phyloP scores from a whole-genome alignment of 1,140 invertebrate species.

The Drosophila sp. region DNA sequence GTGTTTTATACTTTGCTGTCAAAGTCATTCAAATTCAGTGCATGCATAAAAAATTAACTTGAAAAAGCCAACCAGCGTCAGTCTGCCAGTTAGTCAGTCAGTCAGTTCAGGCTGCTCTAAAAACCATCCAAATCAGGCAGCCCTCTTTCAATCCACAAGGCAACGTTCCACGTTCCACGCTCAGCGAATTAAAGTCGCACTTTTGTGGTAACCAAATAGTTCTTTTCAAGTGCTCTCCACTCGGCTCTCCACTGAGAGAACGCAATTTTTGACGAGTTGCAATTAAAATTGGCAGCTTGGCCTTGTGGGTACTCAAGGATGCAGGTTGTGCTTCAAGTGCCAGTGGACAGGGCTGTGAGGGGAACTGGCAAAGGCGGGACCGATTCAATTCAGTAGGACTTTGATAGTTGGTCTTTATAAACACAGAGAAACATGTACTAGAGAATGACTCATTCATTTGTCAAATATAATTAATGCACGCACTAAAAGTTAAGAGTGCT shows the following conservation, averaged over 20 bases:
- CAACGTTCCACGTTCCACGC: constrained; percentile 13
- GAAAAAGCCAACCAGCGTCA: constrained; percentile 25
- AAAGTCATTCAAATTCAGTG: constrained; percentile 68
- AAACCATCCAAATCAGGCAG: constrained; percentile 6
- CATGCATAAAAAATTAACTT: constrained; percentile 68
- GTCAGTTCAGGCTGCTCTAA: not conserved
- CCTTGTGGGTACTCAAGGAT: constrained; percentile 33
- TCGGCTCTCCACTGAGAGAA: not conserved
- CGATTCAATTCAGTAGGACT: constrained; percentile 10
- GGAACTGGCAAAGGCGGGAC: not conserved
- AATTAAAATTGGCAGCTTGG: constrained; percentile 60
- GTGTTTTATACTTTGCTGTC: constrained; percentile 49
- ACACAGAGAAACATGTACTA: not conserved
- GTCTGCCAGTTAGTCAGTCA: not conserved
- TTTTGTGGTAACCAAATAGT: constrained; percentile 54
- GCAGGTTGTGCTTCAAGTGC: constrained; percentile 2
- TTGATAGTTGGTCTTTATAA: constrained; percentile 22
- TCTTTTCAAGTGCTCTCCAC: constrained; percentile 38
- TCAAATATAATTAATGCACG: no score
- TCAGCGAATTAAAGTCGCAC: constrained; percentile 52
- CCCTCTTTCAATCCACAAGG: constrained; percentile 24
- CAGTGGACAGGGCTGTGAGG: not conserved
- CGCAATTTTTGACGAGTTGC: constrained; percentile 50
- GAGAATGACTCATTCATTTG: no score
- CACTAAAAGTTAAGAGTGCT: no score